Evolutionary conservation across 2,797 vertebrate genomes (phyloP).

Genomic region (Eulemur albifrons): DNA sequence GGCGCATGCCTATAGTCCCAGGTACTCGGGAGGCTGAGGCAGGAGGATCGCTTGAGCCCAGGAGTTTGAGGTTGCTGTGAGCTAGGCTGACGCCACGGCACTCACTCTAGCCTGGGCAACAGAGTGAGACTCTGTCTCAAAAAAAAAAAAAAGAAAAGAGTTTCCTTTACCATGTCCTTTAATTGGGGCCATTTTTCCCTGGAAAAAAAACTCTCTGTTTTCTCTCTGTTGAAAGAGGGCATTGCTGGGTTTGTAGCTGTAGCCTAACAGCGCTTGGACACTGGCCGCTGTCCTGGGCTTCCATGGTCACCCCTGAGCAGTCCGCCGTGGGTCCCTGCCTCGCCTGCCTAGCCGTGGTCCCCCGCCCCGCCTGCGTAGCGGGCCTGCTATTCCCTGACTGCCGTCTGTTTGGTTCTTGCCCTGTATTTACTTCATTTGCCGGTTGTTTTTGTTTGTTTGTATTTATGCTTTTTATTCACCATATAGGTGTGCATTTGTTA

Average conservation of each 20-base stretch:
- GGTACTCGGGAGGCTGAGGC: too few relatives aligned
- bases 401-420: not conserved
- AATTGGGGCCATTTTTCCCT: not conserved
- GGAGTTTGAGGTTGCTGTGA: too few relatives aligned
- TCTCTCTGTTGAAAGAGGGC: too few relatives aligned
- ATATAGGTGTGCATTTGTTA: not conserved
- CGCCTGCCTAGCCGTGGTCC: rapidly evolving
- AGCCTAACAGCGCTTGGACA: rapidly evolving
- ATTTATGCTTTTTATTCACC: not conserved
- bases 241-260: rapidly evolving
- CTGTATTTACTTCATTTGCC: not conserved
- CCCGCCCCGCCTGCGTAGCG: rapidly evolving
- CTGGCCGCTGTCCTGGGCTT: rapidly evolving
- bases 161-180: not conserved
- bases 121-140: too few relatives aligned
- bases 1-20: too few relatives aligned
- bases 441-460: not conserved
- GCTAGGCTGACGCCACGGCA: too few relatives aligned
- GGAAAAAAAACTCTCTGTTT: not conserved
- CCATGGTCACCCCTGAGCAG: rapidly evolving
- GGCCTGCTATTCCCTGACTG: rapidly evolving
- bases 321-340: rapidly evolving
- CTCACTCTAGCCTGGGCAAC: too few relatives aligned
- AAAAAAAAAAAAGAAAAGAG: too few relatives aligned
- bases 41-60: too few relatives aligned